A percentile compares a stretch with the other conserved stretches of the same genome.
Evolutionary conservation across 2,797 vertebrate genomes (phyloP).

Genomic region (Galago senegalensis): DNA sequence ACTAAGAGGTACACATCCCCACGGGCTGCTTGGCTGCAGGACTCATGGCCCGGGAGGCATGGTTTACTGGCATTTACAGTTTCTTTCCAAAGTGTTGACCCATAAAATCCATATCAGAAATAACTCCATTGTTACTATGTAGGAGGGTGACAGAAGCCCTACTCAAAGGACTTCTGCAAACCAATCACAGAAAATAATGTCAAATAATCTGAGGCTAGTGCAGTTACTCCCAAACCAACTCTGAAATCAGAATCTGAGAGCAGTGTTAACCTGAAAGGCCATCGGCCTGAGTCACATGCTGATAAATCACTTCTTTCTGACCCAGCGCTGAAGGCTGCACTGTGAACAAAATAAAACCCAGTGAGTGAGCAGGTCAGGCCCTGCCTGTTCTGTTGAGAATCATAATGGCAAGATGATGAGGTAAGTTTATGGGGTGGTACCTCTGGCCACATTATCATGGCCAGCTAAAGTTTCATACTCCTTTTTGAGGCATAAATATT

Average conservation of each 20-base stretch:
- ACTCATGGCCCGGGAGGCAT: neutral
- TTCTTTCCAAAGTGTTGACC: slow-evolving; percentile 51
- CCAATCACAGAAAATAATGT: neutral
- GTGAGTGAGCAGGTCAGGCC: neutral
- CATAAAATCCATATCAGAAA: slow-evolving; percentile 64
- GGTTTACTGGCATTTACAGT: neutral
- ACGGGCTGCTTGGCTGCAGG: neutral
- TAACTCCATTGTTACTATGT: slow-evolving; percentile 19
- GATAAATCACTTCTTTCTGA: neutral
- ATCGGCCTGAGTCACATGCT: neutral
- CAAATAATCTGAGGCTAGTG: neutral
- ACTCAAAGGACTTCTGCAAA: slow-evolving; percentile 42
- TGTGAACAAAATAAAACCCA: neutral
- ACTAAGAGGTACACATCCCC: neutral
- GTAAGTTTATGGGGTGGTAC: neutral
- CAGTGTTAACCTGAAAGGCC: neutral
- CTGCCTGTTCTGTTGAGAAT: neutral
- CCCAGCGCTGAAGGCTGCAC: neutral
- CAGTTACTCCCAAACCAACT: slow-evolving; percentile 39
- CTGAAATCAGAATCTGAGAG: slow-evolving; percentile 14
- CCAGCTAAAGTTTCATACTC: neutral
- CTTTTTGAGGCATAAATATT: neutral
- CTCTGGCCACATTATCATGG: neutral
- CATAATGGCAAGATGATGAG: neutral
- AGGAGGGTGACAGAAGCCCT: neutral